Evolutionary conservation across 2,888 invertebrate species (phyloP), one percentile per base, ranked within the genome.

Genomic region (Meganola albula): DNA sequence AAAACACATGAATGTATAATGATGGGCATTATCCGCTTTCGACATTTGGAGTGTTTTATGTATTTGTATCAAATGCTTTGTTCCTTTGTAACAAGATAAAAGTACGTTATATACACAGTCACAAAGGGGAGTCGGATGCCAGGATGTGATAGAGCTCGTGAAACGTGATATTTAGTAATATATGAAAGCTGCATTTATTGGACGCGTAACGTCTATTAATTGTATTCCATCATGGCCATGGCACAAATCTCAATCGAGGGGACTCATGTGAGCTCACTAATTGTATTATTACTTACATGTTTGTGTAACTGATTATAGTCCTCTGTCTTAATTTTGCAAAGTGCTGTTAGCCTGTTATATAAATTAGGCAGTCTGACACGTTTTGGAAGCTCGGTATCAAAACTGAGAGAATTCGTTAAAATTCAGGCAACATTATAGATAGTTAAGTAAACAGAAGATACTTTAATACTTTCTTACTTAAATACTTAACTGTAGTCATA

Each of bases 1-100:
- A 82, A 80, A 74, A 80, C 77, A 77, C 77, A 84, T 84, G 84
- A 85, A 85, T 84, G 66, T 80, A 79, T 84, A 84, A 85, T 85
- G 82, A 85, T 74, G 74, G 80, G 74, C 70, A 77, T 83, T 84
- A 84, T 85, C 71, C 78, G 72, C 68, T 76, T 64, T 73, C 59
- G 73, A 75, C 69, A 63, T 78, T 76, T 84, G 72, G 67, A 85
- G 84, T 84, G 83, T 84, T 84, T 84, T 84, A 84, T 85, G 55
- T 85, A 78, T 71, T 73, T 71, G 72, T 75, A 79, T 69, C 72
- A 57, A 53, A 60, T 56, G 73, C 68, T 78, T 84, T 83, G 82
- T 85, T 76, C 78, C 75, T 67, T 84, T 84, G 80, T 79, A 64
- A 64, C 60, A 58, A 67, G 63, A 75, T 75, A 66, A 71, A 76